These are phyloP conservation scores for Archilochus colubris DNA, from an alignment of 2,113 vertebrate genomes.

Conservation along the genomic window DNA sequence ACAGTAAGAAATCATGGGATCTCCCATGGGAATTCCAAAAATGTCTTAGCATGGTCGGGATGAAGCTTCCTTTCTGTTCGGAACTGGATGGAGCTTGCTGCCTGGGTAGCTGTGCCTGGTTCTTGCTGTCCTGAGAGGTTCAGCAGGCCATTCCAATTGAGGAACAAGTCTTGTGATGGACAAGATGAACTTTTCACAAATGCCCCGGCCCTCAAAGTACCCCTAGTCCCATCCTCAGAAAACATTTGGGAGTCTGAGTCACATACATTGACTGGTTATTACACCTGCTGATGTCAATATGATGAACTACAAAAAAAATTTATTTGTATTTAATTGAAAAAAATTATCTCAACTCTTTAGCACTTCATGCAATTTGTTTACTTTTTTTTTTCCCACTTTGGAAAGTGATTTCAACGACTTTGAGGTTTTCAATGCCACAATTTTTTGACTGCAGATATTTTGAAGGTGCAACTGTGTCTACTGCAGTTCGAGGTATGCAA, in stretches of 20 bases:
- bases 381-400: not conserved
- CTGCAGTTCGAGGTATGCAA: not conserved
- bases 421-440: not conserved
- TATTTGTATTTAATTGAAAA: not conserved
- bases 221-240: not conserved
- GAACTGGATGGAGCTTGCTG: not conserved
- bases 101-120: not conserved
- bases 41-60: not conserved
- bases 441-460: not conserved
- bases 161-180: not conserved
- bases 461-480: not conserved
- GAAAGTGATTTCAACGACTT: not conserved
- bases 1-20: accelerated
- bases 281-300: not conserved
- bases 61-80: not conserved
- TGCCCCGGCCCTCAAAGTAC: not conserved
- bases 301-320: not conserved
- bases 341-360: not conserved
- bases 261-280: not conserved
- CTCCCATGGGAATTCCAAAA: not conserved
- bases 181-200: not conserved
- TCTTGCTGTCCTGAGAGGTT: accelerated
- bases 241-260: not conserved
- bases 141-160: not conserved
- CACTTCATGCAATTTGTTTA: not conserved